Conservation (phyloP, 2,888 invertebrate genomes). For the Spilarctia lutea region DNA sequence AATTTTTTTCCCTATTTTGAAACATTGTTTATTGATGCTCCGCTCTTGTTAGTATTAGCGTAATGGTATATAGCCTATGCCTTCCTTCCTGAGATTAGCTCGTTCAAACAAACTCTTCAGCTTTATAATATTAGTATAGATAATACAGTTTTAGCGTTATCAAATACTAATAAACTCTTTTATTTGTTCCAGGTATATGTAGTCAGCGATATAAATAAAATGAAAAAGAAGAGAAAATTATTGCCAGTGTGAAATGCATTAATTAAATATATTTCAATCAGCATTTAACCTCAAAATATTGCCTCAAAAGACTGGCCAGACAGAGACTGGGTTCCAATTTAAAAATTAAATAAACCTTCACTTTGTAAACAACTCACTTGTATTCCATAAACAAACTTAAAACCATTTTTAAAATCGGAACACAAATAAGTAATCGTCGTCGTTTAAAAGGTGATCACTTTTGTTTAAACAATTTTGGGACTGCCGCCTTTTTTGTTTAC, state of each 20-base stretch:
- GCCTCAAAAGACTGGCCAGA: constrained; percentile 65
- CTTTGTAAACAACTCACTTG: constrained; percentile 57
- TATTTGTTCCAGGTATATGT: constrained; percentile 68
- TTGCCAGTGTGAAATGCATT: constrained; percentile 39
- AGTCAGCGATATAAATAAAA: constrained; percentile 61
- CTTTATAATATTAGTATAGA: no score
- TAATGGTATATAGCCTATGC: no score
- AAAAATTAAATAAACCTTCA: constrained; percentile 32
- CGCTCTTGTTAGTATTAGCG: no score
- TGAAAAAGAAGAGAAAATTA: constrained; percentile 84
- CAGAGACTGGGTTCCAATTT: constrained; percentile 67
- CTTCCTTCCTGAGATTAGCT: no score
- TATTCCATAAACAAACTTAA: constrained; percentile 59
- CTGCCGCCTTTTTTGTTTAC: constrained; percentile 76
- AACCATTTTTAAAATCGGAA: constrained; percentile 69
- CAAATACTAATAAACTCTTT: not conserved
- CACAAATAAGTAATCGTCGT: constrained; percentile 81
- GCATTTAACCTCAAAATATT: constrained; percentile 51
- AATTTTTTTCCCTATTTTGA: no score
- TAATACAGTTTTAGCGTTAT: not conserved
- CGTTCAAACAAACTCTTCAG: no score
- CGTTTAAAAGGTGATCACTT: constrained; percentile 74
- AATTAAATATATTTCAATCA: constrained; percentile 27
- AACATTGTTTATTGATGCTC: no score
- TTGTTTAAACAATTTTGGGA: constrained; percentile 79